Percentiles rank a stretch among this genome's conserved stretches.
Conservation (phyloP, 2,888 invertebrate species). For the Dugesia japonica region DNA sequence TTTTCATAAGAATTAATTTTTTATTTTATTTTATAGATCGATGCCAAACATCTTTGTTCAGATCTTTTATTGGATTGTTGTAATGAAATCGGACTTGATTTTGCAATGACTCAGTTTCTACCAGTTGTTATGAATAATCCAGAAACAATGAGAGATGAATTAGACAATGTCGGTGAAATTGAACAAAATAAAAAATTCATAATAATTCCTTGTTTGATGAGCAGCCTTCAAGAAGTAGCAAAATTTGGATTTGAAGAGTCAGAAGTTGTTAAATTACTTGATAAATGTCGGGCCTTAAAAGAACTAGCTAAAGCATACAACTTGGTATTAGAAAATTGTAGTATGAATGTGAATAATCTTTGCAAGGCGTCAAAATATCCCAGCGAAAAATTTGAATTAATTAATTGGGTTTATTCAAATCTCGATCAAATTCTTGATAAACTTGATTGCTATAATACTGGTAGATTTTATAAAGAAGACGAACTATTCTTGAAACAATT, state of each 20-base stretch:
- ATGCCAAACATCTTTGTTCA: slow-evolving; percentile 27
- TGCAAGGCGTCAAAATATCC: neutral
- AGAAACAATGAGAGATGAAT: slow-evolving; percentile 28
- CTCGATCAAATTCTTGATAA: neutral
- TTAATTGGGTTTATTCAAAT: neutral
- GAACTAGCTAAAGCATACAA: neutral
- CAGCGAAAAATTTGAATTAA: neutral
- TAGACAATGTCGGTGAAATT: slow-evolving; percentile 25
- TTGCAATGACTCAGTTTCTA: neutral
- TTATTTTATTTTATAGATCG: slow-evolving; percentile 17
- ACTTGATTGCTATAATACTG: slow-evolving; percentile 5
- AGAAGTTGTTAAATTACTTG: slow-evolving; percentile 23
- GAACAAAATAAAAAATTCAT: slow-evolving; percentile 26
- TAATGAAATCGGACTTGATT: neutral
- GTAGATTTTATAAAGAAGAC: slow-evolving; percentile 5
- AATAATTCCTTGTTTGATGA: slow-evolving; percentile 27
- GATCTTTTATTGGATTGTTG: slow-evolving; percentile 22
- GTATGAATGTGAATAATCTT: neutral
- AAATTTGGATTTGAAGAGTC: slow-evolving; percentile 24
- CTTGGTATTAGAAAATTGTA: neutral
- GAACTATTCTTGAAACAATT: neutral
- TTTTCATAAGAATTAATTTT: neutral
- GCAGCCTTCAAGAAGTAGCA: slow-evolving; percentile 22
- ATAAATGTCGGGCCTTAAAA: slow-evolving; percentile 21
- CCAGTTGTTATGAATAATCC: slow-evolving; percentile 29